These are phyloP conservation scores for Heterodera carotae DNA, from an alignment of 1,140 invertebrate species.

Conservation along the genomic window DNA sequence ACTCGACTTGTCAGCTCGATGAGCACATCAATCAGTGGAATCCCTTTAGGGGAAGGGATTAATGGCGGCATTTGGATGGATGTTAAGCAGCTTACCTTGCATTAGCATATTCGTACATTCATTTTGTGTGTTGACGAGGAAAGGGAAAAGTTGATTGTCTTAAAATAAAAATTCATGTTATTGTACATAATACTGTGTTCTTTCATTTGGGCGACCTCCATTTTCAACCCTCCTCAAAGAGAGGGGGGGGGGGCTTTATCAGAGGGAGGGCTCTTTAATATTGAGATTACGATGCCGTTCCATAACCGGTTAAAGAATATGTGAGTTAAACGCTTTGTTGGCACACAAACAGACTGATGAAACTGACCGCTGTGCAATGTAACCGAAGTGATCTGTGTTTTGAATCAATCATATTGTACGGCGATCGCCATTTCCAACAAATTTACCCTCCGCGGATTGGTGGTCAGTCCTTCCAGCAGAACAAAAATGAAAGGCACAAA, in stretches of 20 bases:
- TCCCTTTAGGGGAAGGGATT: background rate
- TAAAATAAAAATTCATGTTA: no score
- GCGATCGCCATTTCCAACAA: background rate
- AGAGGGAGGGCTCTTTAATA: no score
- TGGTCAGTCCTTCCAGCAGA: slow-evolving; percentile 1
- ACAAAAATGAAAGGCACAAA: background rate
- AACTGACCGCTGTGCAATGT: background rate
- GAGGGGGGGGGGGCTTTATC: no score
- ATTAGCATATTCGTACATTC: slow-evolving; percentile 49
- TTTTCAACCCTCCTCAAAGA: no score
- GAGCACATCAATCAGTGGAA: background rate
- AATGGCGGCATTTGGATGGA: background rate
- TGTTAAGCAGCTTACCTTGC: slow-evolving; percentile 38
- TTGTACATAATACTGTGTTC: no score
- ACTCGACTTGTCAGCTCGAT: slow-evolving; percentile 15
- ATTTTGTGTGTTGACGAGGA: slow-evolving; percentile 45
- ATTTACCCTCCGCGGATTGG: background rate
- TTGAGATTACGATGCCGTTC: no score
- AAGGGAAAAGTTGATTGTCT: slow-evolving; percentile 38
- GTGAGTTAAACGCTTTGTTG: background rate
- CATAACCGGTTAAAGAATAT: background rate
- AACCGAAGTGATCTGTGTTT: background rate
- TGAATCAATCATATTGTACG: background rate
- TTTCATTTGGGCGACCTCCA: no score
- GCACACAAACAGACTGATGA: no score